Evolutionary conservation across 2,888 invertebrate genomes (phyloP), one percentile per base, ranked within the genome.

Genomic region (Idaea aversata): DNA sequence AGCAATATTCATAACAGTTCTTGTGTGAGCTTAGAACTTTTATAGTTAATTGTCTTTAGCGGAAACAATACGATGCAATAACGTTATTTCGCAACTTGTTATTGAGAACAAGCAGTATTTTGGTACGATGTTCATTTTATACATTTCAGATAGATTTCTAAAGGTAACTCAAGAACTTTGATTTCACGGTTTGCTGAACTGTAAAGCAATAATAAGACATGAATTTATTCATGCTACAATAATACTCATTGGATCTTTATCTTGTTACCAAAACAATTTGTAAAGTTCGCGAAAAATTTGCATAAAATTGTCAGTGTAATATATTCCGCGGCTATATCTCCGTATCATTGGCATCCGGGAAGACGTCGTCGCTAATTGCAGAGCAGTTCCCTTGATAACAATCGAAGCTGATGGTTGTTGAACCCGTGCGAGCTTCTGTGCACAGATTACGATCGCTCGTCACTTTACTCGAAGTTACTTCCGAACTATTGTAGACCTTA

Each of bases 391-490:
- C 67, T 76, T 77, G 87, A 89, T 87, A 86, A 85, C 82, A 83
- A 88, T 88, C 84, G 69, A 62, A 47, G 47, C 70, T 74, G 74
- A 71, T 82, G 87, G 88, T 84, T 88, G 81, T 75, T 76, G 87
- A 88, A 84, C 88, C 75, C 85, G 83, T 86, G 88, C 81, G 87
- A 88, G 85, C 84, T 84, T 85, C 81, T 83, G 79, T 75, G 71
- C 69, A 6, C 59, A 67, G 81, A 82, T 84, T 78, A 66, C 68
- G 71, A 80, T 69, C 67, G 66, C 68, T 67, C 63, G 67, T 69
- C 65, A 67, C 65, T 63, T 61, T 63, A 65, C 64, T 64, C 70
- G 67, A 63, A 63, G 36, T 69, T 62, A 65, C 66, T 68, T 69
- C 66, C 64, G 65, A 36, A 34, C 25, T 10, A 83, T 70, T 79